phyloP scores from a whole-genome alignment of 2,113 vertebrate genomes.

The Chlorodrepanis virens region DNA sequence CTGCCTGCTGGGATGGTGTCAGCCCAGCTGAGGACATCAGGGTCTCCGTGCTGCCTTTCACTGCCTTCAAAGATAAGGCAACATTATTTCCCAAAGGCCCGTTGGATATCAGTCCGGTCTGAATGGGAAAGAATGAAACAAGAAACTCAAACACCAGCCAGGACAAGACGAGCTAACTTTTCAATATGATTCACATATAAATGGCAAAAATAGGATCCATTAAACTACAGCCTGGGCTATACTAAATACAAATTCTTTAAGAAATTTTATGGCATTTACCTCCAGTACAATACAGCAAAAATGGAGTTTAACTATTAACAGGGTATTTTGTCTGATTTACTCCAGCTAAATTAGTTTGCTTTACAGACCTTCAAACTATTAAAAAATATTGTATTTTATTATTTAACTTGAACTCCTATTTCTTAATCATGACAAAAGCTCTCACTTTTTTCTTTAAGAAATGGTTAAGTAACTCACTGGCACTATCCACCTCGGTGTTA shows the following conservation, averaged over 20 bases:
- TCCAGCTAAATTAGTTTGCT: not conserved
- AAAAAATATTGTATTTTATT: not conserved
- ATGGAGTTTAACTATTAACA: not conserved
- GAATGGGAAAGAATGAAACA: conserved; percentile 38
- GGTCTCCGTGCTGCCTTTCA: conserved; percentile 53
- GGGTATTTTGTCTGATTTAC: not conserved
- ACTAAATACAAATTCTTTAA: not conserved
- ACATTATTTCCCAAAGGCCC: conserved; percentile 77
- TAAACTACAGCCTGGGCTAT: not conserved
- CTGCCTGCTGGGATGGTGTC: conserved; percentile 70
- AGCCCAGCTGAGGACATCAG: conserved; percentile 24
- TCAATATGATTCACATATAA: not conserved
- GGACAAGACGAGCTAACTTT: not conserved
- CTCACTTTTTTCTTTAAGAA: not conserved
- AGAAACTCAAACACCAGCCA: not conserved
- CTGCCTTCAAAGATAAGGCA: conserved; percentile 61
- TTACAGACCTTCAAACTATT: not conserved
- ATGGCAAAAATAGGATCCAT: not conserved
- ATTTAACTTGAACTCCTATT: not conserved
- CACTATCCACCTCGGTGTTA: conserved; percentile 90
- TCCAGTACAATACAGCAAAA: not conserved
- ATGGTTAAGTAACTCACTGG: conserved; percentile 73
- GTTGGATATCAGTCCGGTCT: conserved; percentile 79
- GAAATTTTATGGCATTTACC: not conserved
- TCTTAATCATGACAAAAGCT: not conserved